Percentiles rank a stretch among this genome's conserved stretches.
Evolutionary conservation across 2,888 invertebrate genomes (phyloP).

Genomic region (Metallyticus violacea): DNA sequence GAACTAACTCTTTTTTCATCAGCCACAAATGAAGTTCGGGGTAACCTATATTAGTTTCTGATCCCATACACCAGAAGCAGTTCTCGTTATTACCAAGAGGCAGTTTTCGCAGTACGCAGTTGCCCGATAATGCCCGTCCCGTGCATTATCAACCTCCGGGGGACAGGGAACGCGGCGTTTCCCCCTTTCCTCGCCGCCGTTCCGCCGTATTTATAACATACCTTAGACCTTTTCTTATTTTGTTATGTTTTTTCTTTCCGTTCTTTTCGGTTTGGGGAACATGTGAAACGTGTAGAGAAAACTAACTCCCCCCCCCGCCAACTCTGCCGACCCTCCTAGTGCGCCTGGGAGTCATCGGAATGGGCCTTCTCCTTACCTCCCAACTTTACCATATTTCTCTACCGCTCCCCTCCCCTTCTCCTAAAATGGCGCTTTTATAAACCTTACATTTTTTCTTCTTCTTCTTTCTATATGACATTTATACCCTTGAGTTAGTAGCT

Average conservation of each 20-base stretch:
- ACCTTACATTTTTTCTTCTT: not conserved
- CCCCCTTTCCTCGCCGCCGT: not conserved
- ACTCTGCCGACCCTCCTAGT: not conserved
- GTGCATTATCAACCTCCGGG: not conserved
- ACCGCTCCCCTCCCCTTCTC: not conserved
- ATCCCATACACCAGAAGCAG: not conserved
- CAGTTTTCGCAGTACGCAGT: not conserved
- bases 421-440: slow-evolving; percentile 21
- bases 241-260: not conserved
- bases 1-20: not conserved
- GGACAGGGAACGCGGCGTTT: not conserved
- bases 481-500: slow-evolving; percentile 1
- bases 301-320: not conserved
- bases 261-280: not conserved
- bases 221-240: not conserved
- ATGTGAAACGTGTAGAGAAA: slow-evolving; percentile 1
- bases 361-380: not conserved
- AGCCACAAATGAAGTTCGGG: not conserved
- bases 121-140: not conserved
- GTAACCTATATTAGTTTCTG: not conserved
- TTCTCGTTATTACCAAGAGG: not conserved
- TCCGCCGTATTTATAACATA: not conserved
- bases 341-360: not conserved
- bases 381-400: not conserved
- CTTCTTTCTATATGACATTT: not conserved